Base-by-base conservation (phyloP, 2,113 vertebrate genomes). In the Sitta europaea region DNA sequence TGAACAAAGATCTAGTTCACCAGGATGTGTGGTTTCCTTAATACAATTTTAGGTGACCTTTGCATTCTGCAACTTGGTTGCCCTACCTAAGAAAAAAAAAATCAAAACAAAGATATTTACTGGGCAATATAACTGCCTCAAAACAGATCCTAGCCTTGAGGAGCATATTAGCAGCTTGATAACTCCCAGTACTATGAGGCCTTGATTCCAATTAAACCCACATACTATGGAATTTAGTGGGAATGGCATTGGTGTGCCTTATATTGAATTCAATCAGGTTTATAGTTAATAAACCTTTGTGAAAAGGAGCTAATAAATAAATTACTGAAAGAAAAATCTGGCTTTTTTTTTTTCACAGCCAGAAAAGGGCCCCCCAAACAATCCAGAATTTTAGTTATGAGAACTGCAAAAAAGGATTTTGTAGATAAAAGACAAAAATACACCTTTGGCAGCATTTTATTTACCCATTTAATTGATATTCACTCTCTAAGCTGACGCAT, bases 391-490 rank as follows among this genome's bases (percentile, higher is more conserved):
- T 86, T 66, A 79, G 50, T 72, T 85, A 81, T 51, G 58, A 67
- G 76, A 82, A 29, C 50, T 54, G 33, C 58, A 79, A 76, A 86
- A 86, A 92, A 45, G 8, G 12, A 62, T 8, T 65, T 88, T 97
- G 77, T 36, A 65, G 27, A 42, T 76, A 85, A 91, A 81, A 94
- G 50, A 83, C 21, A 93, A 89, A 96, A 96, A 72, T 91, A 48
- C 62, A 93, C 90, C 76, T 94, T 90, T 96, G 87, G 55, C 58
- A 94, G 70, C 58, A 90, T 85, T 95, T 96, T 96, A 95, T 95
- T 96, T 96, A 90, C 74, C 55, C 58, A 62, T 90, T 94, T 97
- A 97, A 93, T 94, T 97, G 91, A 94, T 95, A 96, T 83, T 90
- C 85, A 65, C 67, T 74, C 84, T 78, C 38, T 2, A 17, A 88